Base-by-base conservation (phyloP, 64 coral and sea anemone genomes). In the Stylophora pistillata region DNA sequence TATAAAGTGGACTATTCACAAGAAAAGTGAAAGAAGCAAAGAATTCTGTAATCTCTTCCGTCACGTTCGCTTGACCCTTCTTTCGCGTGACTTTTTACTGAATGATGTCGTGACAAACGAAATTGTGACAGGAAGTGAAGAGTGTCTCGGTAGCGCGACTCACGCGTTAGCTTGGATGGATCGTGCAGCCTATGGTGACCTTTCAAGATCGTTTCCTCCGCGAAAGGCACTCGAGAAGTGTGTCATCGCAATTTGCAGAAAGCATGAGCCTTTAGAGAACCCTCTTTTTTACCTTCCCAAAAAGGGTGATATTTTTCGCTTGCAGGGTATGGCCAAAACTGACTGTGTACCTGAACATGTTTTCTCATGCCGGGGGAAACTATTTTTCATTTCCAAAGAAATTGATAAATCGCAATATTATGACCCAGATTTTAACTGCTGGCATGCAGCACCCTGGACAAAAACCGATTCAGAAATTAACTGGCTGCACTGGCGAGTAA, bases 31-130 rank as follows among this genome's bases (percentile, higher is more conserved):
- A 33, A 63, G 89, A 74, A 73, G 80, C 74, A 52, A 52, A 52
- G n/a, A 74, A 34, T 90, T 90, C 58, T 56, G 70, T 14, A 6
- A 83, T 52, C 30, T 83, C 21, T 90, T 90, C 47, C 6, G 77
- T 73, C 77, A 83, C 29, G 72, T 83, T 9, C 89, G 89, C 20
- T 78, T 90, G 9, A 64, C 34, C 1, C 62, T 34, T 52, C 28
- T 90, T 5, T 69, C 81, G n/a, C 59, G 81, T 64, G 31, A 65
- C 20, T 55, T 47, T 54, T 78, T 78, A 52, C 23, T 57, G 13
- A 78, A 26, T 25, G n/a, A 58, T 57, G 54, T 78, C 76, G 74
- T 65, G 74, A 88, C 25, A 16, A 88, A 69, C 53, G 73, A 76
- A 2, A 33, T 76, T 76, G 41, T 76, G 5, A 76, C 41, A 76